phyloP scores from a whole-genome alignment of 2,888 invertebrate species.

The Coecobrya sp. region DNA sequence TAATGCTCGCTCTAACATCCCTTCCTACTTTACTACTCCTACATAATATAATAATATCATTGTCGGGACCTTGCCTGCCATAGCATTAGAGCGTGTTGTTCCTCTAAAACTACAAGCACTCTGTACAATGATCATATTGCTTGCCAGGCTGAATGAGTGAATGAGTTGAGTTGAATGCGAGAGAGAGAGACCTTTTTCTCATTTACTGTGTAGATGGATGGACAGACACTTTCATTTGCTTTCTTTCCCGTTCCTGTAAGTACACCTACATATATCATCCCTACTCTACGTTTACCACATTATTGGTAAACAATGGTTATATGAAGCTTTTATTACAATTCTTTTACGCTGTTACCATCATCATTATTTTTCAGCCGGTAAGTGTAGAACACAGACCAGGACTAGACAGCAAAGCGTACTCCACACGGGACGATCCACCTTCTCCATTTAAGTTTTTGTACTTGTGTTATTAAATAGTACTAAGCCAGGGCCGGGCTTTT shows the following conservation, averaged over 20 bases:
- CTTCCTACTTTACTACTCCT: slow-evolving; percentile 54
- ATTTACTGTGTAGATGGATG: slow-evolving; percentile 68
- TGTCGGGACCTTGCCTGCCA: slow-evolving; percentile 35
- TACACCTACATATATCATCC: slow-evolving; percentile 13
- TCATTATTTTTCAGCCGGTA: slow-evolving; percentile 30
- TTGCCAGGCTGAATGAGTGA: slow-evolving; percentile 45
- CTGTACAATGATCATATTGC: slow-evolving; percentile 76
- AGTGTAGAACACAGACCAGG: background rate
- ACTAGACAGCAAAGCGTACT: background rate
- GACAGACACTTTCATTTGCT: slow-evolving; percentile 75
- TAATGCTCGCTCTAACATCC: slow-evolving; percentile 51
- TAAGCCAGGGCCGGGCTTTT: background rate
- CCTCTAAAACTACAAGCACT: slow-evolving; percentile 65
- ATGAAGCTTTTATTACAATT: slow-evolving; percentile 55
- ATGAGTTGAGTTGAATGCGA: slow-evolving; percentile 45
- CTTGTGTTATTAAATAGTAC: slow-evolving; percentile 18
- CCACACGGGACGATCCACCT: slow-evolving; percentile 29
- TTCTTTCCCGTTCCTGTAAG: slow-evolving; percentile 58
- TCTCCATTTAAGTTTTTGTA: background rate
- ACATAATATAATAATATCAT: slow-evolving; percentile 69
- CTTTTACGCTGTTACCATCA: slow-evolving; percentile 38
- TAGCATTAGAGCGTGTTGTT: slow-evolving; percentile 50
- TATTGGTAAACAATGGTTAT: slow-evolving; percentile 59
- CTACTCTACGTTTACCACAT: slow-evolving; percentile 40
- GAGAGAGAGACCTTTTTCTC: slow-evolving; percentile 57